Base-by-base conservation (phyloP, 2,113 vertebrate genomes). In the Daboia siamensis region DNA sequence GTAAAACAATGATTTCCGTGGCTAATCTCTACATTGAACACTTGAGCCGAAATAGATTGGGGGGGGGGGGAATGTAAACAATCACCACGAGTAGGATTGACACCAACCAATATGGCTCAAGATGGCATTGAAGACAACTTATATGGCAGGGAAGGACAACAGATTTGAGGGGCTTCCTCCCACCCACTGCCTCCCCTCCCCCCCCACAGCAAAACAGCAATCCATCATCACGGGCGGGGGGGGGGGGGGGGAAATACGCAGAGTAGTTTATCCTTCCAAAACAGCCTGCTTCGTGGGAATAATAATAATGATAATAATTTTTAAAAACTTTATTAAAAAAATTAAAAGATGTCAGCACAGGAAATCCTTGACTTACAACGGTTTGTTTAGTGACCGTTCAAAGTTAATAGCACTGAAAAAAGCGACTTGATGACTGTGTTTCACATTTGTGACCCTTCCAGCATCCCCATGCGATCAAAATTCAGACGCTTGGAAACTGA, bases 261-360 rank as follows among this genome's bases (percentile, higher is more conserved):
- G 15, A n/a, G 9, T 33, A 80, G 86, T 88, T 48, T 89, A 86
- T 23, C 56, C 20, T 69, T 44, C 48, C 48, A 13, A 17, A 9
- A 13, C 12, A 23, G 26, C 51, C 29, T 26, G 26, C 24, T n/a
- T 74, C 51, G 52, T 61, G 54, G 85, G 93, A 59, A 89, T 54
- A 46, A 46, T 46, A 46, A 46, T 46, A 46, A 46, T 46, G 4
- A 46, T 46, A 46, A n/a, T n/a, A n/a, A n/a, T 39, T 39, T 23
- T 33, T 89, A 89, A 89, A 91, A 48, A 33, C 39, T 92, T 90
- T 87, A 92, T 69, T 87, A 26, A 55, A 33, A 84, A 92, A 80
- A 92, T 29, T 44, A 85, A 86, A 51, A 56, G 3, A 91, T 21
- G 51, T 52, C 3, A 88, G 57, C 17, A 74, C 56, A 57, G 56